A percentile compares a stretch with the other conserved stretches of the same genome.
Conservation (phyloP, 1,140 invertebrate genomes). For the Achatina immaculata region DNA sequence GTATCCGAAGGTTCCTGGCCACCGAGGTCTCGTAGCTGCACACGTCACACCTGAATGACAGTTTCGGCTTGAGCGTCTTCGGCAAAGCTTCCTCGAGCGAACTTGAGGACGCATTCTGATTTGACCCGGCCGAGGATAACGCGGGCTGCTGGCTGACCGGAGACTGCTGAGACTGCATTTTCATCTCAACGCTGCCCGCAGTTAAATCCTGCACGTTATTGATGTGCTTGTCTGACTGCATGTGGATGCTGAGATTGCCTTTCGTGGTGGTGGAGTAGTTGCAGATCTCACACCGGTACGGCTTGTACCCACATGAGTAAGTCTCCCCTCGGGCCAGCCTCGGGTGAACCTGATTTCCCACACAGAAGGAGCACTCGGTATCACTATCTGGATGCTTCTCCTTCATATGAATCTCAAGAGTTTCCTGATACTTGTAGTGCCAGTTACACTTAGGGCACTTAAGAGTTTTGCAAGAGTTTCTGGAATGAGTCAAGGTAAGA, state of each 20-base stretch:
- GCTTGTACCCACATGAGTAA: constrained; percentile 98
- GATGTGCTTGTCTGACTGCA: constrained; percentile 99
- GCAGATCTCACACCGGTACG: constrained; percentile 90
- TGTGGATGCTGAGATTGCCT: constrained; percentile 99
- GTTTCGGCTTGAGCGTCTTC: constrained; percentile 84
- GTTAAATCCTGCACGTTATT: constrained; percentile 98
- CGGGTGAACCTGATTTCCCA: constrained; percentile 96
- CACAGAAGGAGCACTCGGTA: constrained; percentile 92
- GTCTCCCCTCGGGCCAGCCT: constrained; percentile 96
- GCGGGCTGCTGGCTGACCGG: constrained; percentile 23
- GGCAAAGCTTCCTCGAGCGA: constrained; percentile 41
- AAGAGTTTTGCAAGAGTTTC: constrained; percentile 99
- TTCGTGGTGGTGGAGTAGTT: constrained; percentile 99
- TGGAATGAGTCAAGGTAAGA: constrained; percentile 74
- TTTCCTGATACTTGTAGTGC: constrained; percentile 99
- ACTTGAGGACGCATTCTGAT: background rate
- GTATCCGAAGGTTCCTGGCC: constrained; percentile 91
- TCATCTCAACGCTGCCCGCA: constrained; percentile 54
- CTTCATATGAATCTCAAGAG: constrained; percentile 99
- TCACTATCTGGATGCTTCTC: constrained; percentile 99
- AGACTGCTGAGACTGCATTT: constrained; percentile 31
- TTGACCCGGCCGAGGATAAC: background rate
- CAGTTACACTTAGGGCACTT: constrained; percentile 99
- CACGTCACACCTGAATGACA: constrained; percentile 95
- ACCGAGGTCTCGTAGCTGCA: constrained; percentile 99